phyloP scores from a whole-genome alignment of 1,140 invertebrate species.

The Oncopeltus fasciatus region DNA sequence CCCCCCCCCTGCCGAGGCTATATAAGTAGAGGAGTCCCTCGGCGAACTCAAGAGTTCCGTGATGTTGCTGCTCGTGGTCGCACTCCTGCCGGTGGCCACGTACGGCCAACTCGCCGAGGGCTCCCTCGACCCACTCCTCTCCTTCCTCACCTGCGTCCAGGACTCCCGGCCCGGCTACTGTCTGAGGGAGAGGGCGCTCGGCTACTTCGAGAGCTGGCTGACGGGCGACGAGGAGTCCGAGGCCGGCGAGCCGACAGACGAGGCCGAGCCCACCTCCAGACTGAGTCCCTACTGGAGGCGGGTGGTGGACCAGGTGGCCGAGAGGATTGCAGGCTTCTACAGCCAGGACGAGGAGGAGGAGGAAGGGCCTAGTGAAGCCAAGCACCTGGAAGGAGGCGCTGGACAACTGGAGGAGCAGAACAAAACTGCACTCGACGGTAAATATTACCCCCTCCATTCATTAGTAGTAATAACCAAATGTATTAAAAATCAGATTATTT shows the following conservation, averaged over 20 bases:
- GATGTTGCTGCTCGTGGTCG: not conserved
- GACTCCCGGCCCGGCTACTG: slow-evolving; percentile 12
- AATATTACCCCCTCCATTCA: not conserved
- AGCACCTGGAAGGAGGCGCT: not conserved
- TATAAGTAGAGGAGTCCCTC: not conserved
- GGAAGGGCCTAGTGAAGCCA: not conserved
- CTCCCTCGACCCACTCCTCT: slow-evolving; percentile 8
- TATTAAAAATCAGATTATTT: too few relatives aligned
- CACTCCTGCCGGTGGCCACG: not conserved
- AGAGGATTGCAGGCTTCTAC: slow-evolving; percentile 9
- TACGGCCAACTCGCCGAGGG: not conserved
- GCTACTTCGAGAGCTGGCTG: slow-evolving; percentile 14
- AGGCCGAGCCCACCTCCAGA: not conserved
- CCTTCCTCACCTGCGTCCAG: slow-evolving; percentile 7
- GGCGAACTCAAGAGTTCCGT: not conserved
- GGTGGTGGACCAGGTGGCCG: slow-evolving; percentile 10
- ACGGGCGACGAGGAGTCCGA: slow-evolving; percentile 2
- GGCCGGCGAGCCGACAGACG: not conserved
- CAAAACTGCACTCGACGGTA: not conserved
- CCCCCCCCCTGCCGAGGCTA: slow-evolving; percentile 2
- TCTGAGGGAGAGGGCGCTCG: slow-evolving; percentile 10
- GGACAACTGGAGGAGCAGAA: not conserved
- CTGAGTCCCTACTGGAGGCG: slow-evolving; percentile 7
- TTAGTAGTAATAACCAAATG: too few relatives aligned
- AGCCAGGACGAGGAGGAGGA: slow-evolving; percentile 7